A percentile compares a stretch with the other conserved stretches of the same genome.
These are phyloP conservation scores for Branchellion lobata DNA, from an alignment of 2,888 invertebrate species.

Conservation along the genomic window DNA sequence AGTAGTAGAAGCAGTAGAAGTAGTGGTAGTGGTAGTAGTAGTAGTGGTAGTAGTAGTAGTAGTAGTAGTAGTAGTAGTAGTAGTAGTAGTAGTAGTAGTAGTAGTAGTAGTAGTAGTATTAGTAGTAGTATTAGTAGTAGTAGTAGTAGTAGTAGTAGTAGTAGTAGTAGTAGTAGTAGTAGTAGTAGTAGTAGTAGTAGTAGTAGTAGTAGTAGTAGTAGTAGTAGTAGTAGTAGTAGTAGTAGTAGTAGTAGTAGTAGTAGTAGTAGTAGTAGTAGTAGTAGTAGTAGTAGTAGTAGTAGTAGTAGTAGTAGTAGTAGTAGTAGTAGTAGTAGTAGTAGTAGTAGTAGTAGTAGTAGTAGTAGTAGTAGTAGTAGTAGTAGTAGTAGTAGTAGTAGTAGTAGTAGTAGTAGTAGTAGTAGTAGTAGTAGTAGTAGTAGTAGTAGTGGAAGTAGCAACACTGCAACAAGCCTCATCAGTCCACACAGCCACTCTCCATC, in stretches of 20 bases:
- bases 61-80: constrained; percentile 36
- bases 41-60: constrained; percentile 20
- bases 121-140: constrained; percentile 16
- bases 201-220: constrained; percentile 42
- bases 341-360: constrained; percentile 28
- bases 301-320: constrained; percentile 36
- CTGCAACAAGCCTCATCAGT: no score
- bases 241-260: constrained; percentile 33
- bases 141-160: constrained; percentile 26
- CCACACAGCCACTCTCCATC: no score
- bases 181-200: constrained; percentile 41
- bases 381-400: constrained; percentile 33
- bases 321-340: constrained; percentile 38
- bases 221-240: constrained; percentile 38
- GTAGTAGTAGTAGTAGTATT: constrained; percentile 25
- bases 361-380: constrained; percentile 23
- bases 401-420: constrained; percentile 19
- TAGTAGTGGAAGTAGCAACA: not conserved
- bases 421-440: constrained; percentile 21
- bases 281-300: constrained; percentile 34
- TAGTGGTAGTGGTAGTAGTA: no score
- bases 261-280: constrained; percentile 27
- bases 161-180: constrained; percentile 37
- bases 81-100: constrained; percentile 31
- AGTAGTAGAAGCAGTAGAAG: no score